A percentile compares a stretch with the other conserved stretches of the same genome.
These are phyloP conservation scores for Megalops cyprinoides DNA, from an alignment of 2,797 vertebrate species.

Conservation along the genomic window DNA sequence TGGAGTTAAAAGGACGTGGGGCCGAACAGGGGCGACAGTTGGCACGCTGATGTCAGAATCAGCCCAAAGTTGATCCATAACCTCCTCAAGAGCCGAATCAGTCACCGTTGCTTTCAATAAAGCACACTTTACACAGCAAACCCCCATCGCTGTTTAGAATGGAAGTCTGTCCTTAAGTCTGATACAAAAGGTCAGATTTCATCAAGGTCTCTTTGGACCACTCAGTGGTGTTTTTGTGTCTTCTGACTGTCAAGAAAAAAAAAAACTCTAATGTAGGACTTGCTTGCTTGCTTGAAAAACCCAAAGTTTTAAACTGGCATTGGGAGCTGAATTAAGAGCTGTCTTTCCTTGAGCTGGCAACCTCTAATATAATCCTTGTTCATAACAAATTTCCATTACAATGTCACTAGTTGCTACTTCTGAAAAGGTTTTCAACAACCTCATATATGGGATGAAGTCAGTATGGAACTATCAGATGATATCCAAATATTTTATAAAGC, in stretches of 20 bases:
- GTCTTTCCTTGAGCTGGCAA: constrained; percentile 6
- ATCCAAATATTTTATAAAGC: neutral
- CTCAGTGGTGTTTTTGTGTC: neutral
- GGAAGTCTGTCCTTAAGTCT: neutral
- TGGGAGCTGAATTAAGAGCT: neutral
- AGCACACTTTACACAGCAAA: constrained; percentile 20
- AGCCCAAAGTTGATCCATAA: constrained; percentile 82
- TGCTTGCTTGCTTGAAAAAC: neutral
- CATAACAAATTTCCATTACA: neutral
- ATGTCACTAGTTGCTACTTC: neutral
- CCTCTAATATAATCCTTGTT: constrained; percentile 3
- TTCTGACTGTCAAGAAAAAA: neutral
- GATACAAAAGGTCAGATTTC: neutral
- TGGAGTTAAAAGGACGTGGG: neutral
- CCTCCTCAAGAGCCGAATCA: constrained; percentile 46
- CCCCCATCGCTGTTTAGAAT: constrained; percentile 31
- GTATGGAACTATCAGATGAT: neutral
- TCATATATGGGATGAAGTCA: constrained; percentile 4
- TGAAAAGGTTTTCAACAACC: neutral
- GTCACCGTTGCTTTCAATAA: constrained; percentile 41
- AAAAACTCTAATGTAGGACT: no score
- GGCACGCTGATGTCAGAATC: neutral
- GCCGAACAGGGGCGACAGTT: neutral
- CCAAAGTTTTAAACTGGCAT: neutral
- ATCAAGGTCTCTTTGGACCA: neutral